Evolutionary conservation across 2,113 vertebrate genomes (phyloP).

Genomic region (Istiophorus platypterus): DNA sequence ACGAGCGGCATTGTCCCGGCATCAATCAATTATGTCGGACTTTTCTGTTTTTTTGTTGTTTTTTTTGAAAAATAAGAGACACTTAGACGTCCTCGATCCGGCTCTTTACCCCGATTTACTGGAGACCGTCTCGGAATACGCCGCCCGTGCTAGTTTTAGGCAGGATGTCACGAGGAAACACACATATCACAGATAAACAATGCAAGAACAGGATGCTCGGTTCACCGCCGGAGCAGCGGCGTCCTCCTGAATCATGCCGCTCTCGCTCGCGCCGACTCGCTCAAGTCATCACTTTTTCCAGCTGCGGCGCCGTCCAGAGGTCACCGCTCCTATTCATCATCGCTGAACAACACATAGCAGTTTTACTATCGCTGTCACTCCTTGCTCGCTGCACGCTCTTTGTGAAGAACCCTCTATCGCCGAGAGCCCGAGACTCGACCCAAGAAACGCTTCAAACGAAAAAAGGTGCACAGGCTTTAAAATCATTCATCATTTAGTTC

Average conservation of each 20-base stretch:
- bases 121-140: too few species aligned
- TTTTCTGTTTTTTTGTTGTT: not conserved
- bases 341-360: slow-evolving; percentile 8
- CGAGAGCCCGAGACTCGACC: not conserved
- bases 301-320: not conserved
- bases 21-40: slow-evolving; percentile 24
- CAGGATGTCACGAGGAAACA: not conserved
- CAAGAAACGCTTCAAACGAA: not conserved
- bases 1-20: not conserved
- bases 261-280: too few species aligned
- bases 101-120: too few species aligned
- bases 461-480: not conserved
- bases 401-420: not conserved
- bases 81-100: not conserved
- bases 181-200: slow-evolving; percentile 6
- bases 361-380: not conserved
- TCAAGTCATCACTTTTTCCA: slow-evolving; percentile 49
- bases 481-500: not conserved
- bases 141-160: too few species aligned
- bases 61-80: too few species aligned
- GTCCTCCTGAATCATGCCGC: slow-evolving; percentile 28
- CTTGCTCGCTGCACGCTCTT: not conserved
- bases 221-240: slow-evolving; percentile 3
- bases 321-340: slow-evolving; percentile 30
- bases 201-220: slow-evolving; percentile 44